Evolutionary conservation across 2,797 vertebrate species (phyloP).

Genomic region (Myotis daubentonii): DNA sequence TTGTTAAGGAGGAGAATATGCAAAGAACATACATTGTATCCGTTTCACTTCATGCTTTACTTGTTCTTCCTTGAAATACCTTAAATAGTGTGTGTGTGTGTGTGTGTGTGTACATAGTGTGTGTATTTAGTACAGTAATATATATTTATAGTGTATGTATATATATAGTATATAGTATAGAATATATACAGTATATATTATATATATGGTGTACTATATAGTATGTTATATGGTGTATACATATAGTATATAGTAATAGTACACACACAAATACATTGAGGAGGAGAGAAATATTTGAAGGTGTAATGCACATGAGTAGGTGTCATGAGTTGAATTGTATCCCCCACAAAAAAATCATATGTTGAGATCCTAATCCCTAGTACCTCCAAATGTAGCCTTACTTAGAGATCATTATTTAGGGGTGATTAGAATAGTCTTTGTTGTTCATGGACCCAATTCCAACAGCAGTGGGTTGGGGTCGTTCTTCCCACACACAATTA

Average conservation of each 20-base stretch:
- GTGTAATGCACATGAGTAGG: neutral
- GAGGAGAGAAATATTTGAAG: neutral
- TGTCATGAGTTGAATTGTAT: neutral
- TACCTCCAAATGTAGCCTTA: neutral
- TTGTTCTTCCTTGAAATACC: neutral
- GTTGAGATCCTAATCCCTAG: neutral
- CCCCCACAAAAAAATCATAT: neutral
- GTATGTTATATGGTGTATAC: no score
- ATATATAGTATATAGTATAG: neutral
- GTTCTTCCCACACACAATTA: neutral
- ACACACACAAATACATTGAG: neutral
- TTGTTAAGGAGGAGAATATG: neutral
- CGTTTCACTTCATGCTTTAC: neutral
- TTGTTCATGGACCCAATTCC: neutral
- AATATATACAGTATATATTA: neutral
- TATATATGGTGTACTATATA: neutral
- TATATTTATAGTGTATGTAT: neutral
- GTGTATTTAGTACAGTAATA: neutral
- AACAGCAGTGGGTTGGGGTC: neutral
- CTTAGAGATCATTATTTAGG: neutral
- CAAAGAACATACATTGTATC: neutral
- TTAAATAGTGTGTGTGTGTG: neutral
- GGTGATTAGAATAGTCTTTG: neutral
- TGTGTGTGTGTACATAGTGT: neutral
- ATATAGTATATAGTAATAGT: no score